A percentile compares a stretch with the other conserved stretches of the same genome.
These are phyloP conservation scores for Carterocephalus palaemon DNA, from an alignment of 2,888 invertebrate genomes.

Conservation along the genomic window DNA sequence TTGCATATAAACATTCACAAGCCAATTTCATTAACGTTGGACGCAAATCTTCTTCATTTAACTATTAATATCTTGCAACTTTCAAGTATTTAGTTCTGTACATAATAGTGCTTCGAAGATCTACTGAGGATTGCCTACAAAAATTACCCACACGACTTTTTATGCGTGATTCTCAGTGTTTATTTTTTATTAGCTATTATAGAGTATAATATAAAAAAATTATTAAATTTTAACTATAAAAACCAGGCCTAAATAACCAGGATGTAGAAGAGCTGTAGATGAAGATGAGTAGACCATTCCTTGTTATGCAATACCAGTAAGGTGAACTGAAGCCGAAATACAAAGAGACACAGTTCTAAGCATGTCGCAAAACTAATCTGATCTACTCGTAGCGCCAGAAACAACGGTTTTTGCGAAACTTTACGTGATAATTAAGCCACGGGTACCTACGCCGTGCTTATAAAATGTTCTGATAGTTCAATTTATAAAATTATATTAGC, in stretches of 20 bases:
- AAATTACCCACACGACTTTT: too few relatives aligned
- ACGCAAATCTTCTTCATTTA: conserved; percentile 3
- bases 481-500: conserved; percentile 24
- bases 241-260: too few relatives aligned
- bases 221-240: too few relatives aligned
- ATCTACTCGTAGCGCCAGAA: conserved; percentile 52
- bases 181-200: too few relatives aligned
- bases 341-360: conserved; percentile 41
- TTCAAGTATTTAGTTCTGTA: too few relatives aligned
- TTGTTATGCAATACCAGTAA: too few relatives aligned
- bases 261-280: too few relatives aligned
- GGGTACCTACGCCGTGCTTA: conserved; percentile 58
- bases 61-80: background rate
- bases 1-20: conserved; percentile 6
- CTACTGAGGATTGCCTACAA: too few relatives aligned
- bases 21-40: conserved; percentile 4
- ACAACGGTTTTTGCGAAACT: conserved; percentile 62
- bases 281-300: too few relatives aligned
- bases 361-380: conserved; percentile 54
- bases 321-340: conserved; percentile 4
- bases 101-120: too few relatives aligned
- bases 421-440: conserved; percentile 66
- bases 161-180: too few relatives aligned
- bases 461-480: conserved; percentile 49
- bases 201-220: too few relatives aligned